Evolutionary conservation across 2,888 invertebrate species (phyloP).

Genomic region (Hymenopus coronatus): DNA sequence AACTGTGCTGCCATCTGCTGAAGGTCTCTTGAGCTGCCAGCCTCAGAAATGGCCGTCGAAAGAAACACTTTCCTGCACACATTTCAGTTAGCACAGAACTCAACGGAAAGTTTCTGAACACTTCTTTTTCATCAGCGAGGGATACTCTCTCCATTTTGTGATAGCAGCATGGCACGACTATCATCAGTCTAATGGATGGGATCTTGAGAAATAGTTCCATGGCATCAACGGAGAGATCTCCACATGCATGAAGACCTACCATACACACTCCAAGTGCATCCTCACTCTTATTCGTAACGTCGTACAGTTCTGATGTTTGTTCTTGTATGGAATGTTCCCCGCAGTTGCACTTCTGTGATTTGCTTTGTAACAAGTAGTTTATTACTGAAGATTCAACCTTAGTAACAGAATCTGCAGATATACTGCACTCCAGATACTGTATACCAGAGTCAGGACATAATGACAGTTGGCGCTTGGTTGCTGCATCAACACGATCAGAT

Average conservation of each 20-base stretch:
- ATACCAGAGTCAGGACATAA: slow-evolving; percentile 48
- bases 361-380: not conserved
- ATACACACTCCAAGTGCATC: slow-evolving; percentile 44
- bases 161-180: slow-evolving; percentile 78
- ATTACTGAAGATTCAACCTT: not conserved
- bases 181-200: slow-evolving; percentile 42
- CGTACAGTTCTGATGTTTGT: not conserved
- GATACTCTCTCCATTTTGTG: slow-evolving; percentile 58
- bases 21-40: slow-evolving; percentile 67
- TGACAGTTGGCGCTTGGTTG: slow-evolving; percentile 54
- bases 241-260: slow-evolving; percentile 74
- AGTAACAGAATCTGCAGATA: slow-evolving; percentile 7
- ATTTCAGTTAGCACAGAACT: slow-evolving; percentile 51
- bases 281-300: not conserved
- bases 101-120: slow-evolving; percentile 58
- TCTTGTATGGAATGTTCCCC: not conserved
- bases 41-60: slow-evolving; percentile 66
- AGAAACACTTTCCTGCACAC: slow-evolving; percentile 43
- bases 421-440: slow-evolving; percentile 36
- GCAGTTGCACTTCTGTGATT: not conserved
- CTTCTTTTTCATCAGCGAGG: slow-evolving; percentile 13
- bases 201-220: slow-evolving; percentile 56
- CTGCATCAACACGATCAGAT: slow-evolving; percentile 53
- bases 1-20: slow-evolving; percentile 53
- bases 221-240: slow-evolving; percentile 68